These are phyloP conservation scores for Podarcis raffonei DNA, from an alignment of 2,113 vertebrate species.

Conservation along the genomic window DNA sequence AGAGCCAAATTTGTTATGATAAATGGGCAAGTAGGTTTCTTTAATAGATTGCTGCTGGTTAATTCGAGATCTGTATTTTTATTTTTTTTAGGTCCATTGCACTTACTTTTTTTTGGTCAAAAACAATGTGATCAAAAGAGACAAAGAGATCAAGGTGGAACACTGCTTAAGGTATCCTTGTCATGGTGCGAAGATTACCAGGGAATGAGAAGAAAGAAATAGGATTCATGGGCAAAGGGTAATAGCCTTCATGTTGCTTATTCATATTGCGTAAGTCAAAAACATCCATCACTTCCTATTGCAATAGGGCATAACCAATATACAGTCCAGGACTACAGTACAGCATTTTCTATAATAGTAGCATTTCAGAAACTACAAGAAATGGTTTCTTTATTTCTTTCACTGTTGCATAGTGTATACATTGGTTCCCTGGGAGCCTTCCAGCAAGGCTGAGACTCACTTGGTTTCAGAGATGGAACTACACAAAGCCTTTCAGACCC, in stretches of 20 bases:
- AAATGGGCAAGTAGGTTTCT: conserved; percentile 68
- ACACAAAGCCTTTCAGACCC: neutral
- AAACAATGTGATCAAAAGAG: conserved; percentile 61
- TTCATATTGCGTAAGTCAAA: conserved; percentile 36
- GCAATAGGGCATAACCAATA: neutral
- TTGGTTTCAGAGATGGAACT: neutral
- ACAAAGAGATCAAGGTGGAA: conserved; percentile 53
- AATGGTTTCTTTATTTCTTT: neutral
- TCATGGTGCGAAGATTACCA: conserved; percentile 30
- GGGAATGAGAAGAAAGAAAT: conserved; percentile 35
- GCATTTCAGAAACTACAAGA: neutral
- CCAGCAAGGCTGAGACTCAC: neutral
- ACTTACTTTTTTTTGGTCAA: conserved; percentile 69
- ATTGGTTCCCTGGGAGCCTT: no score
- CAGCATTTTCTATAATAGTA: neutral
- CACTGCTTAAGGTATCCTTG: conserved; percentile 40
- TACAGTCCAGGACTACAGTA: neutral
- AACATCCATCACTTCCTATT: conserved; percentile 8
- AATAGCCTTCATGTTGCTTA: neutral
- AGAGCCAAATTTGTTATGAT: conserved; percentile 68
- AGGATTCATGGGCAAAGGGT: conserved; percentile 15
- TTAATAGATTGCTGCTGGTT: conserved; percentile 71
- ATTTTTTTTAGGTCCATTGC: conserved; percentile 63
- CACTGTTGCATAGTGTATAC: neutral
- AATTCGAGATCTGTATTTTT: conserved; percentile 69